Conservation (phyloP, 2,888 invertebrate species). For the Ganaspis brasiliensis region DNA sequence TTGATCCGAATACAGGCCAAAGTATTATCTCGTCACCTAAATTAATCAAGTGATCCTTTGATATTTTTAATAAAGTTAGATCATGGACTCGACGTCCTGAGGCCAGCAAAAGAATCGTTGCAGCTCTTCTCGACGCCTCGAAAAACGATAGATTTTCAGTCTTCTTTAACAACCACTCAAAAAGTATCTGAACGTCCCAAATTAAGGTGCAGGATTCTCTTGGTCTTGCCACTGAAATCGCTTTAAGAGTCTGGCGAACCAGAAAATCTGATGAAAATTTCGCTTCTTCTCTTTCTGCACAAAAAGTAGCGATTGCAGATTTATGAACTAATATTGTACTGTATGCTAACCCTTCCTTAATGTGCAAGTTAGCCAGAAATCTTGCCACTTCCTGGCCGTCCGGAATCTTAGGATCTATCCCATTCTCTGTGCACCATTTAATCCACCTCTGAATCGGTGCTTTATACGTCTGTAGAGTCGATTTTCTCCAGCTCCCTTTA, state of each 20-base stretch:
- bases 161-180: slow-evolving; percentile 48
- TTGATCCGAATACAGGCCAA: slow-evolving; percentile 61
- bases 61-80: slow-evolving; percentile 57
- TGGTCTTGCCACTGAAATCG: slow-evolving; percentile 51
- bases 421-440: too few species aligned
- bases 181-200: slow-evolving; percentile 55
- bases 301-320: slow-evolving; percentile 59
- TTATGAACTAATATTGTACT: slow-evolving; percentile 53
- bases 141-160: slow-evolving; percentile 42
- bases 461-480: neutral
- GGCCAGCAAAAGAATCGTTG: slow-evolving; percentile 55
- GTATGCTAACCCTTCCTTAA: slow-evolving; percentile 8
- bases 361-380: neutral
- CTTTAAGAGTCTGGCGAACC: slow-evolving; percentile 52
- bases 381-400: neutral
- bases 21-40: slow-evolving; percentile 58
- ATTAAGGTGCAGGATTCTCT: slow-evolving; percentile 44
- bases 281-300: slow-evolving; percentile 35
- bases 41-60: slow-evolving; percentile 49
- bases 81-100: slow-evolving; percentile 61
- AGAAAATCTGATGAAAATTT: slow-evolving; percentile 50
- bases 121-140: slow-evolving; percentile 58
- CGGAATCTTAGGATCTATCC: neutral
- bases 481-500: neutral
- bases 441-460: too few species aligned